These are phyloP conservation scores for Trachemys scripta DNA, from an alignment of 2,113 vertebrate genomes.

Conservation along the genomic window DNA sequence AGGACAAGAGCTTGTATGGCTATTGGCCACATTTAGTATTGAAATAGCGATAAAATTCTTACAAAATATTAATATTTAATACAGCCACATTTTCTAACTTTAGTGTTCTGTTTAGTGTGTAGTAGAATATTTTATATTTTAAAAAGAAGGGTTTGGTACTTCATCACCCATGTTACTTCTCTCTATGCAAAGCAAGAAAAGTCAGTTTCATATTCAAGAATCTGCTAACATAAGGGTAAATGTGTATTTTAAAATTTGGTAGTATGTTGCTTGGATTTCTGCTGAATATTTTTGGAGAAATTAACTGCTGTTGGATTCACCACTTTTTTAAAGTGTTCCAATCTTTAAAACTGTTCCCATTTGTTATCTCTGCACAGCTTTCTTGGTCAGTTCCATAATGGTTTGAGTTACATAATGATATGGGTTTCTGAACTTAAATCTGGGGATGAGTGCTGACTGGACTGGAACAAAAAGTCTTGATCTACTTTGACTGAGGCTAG, in stretches of 20 bases:
- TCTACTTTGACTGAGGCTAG: neutral
- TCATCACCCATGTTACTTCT: conserved; percentile 31
- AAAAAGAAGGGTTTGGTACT: conserved; percentile 63
- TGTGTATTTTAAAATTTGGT: neutral
- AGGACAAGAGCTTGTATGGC: conserved; percentile 75
- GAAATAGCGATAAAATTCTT: conserved; percentile 80
- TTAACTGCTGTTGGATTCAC: conserved; percentile 7
- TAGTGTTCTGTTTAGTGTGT: conserved; percentile 52
- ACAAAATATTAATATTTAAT: conserved; percentile 84
- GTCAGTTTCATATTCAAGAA: conserved; percentile 42
- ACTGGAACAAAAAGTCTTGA: neutral
- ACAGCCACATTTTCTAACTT: conserved; percentile 75
- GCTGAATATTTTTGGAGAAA: neutral
- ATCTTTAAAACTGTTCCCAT: neutral
- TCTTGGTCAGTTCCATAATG: neutral
- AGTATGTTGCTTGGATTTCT: neutral
- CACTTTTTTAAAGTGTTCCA: neutral
- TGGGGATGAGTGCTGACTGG: neutral
- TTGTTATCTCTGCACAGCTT: neutral
- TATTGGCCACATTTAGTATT: conserved; percentile 80
- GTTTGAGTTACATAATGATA: neutral
- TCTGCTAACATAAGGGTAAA: neutral
- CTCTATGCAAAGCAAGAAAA: conserved; percentile 48
- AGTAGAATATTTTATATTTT: conserved; percentile 64
- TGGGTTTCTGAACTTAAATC: neutral